phyloP scores from a whole-genome alignment of 2,797 vertebrate species.

The Loriculus beryllinus region DNA sequence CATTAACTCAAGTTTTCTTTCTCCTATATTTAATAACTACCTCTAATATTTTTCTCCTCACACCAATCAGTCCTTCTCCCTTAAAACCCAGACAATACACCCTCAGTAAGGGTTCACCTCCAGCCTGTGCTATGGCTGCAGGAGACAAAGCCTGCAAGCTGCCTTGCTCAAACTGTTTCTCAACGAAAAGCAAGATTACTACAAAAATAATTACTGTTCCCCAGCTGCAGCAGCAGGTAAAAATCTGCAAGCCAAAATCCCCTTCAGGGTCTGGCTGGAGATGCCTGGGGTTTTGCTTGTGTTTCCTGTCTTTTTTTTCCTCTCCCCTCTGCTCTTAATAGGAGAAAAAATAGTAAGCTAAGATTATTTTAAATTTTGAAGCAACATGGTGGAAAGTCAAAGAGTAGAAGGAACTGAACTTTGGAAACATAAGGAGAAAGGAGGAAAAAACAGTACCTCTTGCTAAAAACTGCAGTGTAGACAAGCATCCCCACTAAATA shows the following conservation, averaged over 20 bases:
- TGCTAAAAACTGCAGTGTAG: not conserved
- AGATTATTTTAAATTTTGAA: not conserved
- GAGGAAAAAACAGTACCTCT: not conserved
- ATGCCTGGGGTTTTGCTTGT: not conserved
- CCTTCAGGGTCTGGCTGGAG: not conserved
- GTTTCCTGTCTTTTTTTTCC: not conserved
- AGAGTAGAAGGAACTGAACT: not conserved
- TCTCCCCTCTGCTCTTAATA: not conserved
- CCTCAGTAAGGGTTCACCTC: not conserved
- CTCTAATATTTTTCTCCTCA: not conserved
- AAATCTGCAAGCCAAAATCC: not conserved
- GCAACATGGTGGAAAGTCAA: not conserved
- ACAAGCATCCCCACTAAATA: not conserved
- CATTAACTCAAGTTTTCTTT: not conserved
- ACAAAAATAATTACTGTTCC: not conserved
- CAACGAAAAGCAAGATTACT: not conserved
- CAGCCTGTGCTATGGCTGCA: not conserved
- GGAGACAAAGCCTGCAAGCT: not conserved
- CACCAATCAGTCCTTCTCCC: not conserved
- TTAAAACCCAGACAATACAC: not conserved
- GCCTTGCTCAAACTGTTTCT: not conserved
- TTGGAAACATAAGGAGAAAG: not conserved
- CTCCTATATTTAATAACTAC: not conserved
- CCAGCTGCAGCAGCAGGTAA: not conserved
- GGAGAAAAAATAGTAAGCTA: not conserved